Evolutionary conservation across 2,888 invertebrate species (phyloP).

Genomic region (Harpagoxenus sublaevis): DNA sequence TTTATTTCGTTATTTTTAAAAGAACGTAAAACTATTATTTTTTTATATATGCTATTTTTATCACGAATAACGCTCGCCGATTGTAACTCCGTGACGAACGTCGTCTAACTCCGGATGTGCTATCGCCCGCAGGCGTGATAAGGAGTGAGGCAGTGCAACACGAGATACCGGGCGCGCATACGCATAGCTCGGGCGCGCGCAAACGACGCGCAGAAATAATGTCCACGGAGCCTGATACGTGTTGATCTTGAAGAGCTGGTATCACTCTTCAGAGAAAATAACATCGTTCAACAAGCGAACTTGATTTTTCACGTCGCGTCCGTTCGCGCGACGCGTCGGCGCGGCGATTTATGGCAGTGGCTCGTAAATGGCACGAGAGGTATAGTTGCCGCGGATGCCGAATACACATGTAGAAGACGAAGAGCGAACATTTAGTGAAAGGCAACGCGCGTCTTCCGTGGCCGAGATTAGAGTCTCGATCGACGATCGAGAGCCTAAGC

Average conservation of each 20-base stretch:
- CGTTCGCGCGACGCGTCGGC: background rate
- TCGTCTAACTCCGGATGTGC: conserved; percentile 73
- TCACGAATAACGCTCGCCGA: background rate
- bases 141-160: conserved; percentile 58
- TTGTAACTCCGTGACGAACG: conserved; percentile 49
- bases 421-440: conserved; percentile 79
- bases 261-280: background rate
- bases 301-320: conserved; percentile 2
- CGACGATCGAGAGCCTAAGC: conserved; percentile 65
- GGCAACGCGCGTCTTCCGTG: conserved; percentile 76
- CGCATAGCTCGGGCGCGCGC: conserved; percentile 23
- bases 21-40: background rate
- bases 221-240: background rate
- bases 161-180: conserved; percentile 64
- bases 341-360: conserved; percentile 23
- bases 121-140: conserved; percentile 70
- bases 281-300: background rate
- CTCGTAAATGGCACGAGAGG: conserved; percentile 77
- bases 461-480: conserved; percentile 80
- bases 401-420: conserved; percentile 77
- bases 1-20: background rate
- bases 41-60: background rate
- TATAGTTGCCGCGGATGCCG: conserved; percentile 72
- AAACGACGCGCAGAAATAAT: background rate
- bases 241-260: background rate